Percentiles rank a stretch among this genome's conserved stretches.
Evolutionary conservation across 2,797 vertebrate genomes (phyloP).

Genomic region (Myripristis murdjan): DNA sequence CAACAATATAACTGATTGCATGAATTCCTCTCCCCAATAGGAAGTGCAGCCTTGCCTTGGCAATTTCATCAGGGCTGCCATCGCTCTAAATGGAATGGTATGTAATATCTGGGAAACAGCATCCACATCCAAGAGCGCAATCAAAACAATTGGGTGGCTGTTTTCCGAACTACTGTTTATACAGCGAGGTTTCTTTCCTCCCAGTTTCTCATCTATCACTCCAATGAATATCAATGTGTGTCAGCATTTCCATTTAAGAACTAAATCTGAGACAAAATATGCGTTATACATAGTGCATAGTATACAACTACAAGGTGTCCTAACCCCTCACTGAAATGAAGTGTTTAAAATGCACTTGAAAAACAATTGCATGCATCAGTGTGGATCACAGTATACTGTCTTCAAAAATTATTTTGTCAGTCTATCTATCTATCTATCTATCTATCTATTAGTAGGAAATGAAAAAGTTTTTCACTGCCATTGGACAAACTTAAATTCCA

Average conservation of each 20-base stretch:
- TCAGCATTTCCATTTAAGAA: constrained; percentile 84
- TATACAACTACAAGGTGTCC: constrained; percentile 12
- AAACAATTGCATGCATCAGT: neutral
- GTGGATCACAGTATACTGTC: neutral
- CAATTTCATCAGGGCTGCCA: constrained; percentile 76
- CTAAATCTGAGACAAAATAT: constrained; percentile 41
- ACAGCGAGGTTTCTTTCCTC: constrained; percentile 54
- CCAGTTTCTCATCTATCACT: constrained; percentile 51
- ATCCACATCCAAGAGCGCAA: constrained; percentile 83
- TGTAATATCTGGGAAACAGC: constrained; percentile 82
- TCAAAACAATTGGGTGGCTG: constrained; percentile 82
- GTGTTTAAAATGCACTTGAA: constrained; percentile 33
- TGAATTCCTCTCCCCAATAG: constrained; percentile 77
- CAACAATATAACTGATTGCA: constrained; percentile 33
- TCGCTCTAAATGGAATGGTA: constrained; percentile 95
- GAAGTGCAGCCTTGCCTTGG: constrained; percentile 61
- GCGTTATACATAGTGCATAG: constrained; percentile 38
- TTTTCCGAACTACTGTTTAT: constrained; percentile 81
- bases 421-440: too few relatives aligned
- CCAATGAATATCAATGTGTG: constrained; percentile 43
- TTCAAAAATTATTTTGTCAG: neutral
- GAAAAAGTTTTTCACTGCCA: too few relatives aligned
- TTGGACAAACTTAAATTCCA: too few relatives aligned
- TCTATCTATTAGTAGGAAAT: too few relatives aligned
- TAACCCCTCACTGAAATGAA: neutral